These are phyloP conservation scores for Odontamblyopus lacepedii DNA, from an alignment of 2,797 vertebrate genomes.

Conservation along the genomic window DNA sequence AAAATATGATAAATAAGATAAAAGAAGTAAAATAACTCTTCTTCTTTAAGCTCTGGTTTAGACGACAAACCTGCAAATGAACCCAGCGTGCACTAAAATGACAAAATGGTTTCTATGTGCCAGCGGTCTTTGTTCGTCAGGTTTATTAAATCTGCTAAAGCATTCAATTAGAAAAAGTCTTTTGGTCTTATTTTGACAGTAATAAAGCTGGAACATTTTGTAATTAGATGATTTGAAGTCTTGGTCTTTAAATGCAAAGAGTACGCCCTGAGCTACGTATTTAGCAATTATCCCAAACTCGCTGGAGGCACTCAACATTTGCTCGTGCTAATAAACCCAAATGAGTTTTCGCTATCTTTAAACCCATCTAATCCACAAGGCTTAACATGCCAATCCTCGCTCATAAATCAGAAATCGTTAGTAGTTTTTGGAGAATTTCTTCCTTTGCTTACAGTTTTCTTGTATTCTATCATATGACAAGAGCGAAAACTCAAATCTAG, in stretches of 20 bases:
- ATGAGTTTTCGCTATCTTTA: constrained; percentile 31
- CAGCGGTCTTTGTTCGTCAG: neutral
- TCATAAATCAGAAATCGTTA: constrained; percentile 7
- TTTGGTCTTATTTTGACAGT: neutral
- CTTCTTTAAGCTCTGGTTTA: too few relatives aligned
- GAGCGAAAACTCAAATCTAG: neutral
- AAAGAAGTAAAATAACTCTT: too few relatives aligned
- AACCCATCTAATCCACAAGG: constrained; percentile 9
- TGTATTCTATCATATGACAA: neutral
- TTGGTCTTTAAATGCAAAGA: neutral
- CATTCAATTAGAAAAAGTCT: neutral
- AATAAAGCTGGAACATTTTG: neutral
- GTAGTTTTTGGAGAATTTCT: neutral
- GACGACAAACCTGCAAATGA: too few relatives aligned
- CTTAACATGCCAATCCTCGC: constrained; percentile 15
- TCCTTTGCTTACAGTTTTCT: neutral
- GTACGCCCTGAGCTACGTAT: constrained; percentile 18
- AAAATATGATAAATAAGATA: too few relatives aligned
- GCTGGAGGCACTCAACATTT: constrained; percentile 29
- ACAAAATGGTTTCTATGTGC: neutral
- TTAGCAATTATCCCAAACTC: constrained; percentile 31
- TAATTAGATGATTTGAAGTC: neutral
- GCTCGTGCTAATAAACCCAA: constrained; percentile 30
- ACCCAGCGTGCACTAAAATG: too few relatives aligned
- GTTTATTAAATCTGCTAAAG: neutral